A percentile compares a stretch with the other conserved stretches of the same genome.
These are phyloP conservation scores for Enteromius afrohamiltoni DNA, from an alignment of 2,797 vertebrate species.

Conservation along the genomic window DNA sequence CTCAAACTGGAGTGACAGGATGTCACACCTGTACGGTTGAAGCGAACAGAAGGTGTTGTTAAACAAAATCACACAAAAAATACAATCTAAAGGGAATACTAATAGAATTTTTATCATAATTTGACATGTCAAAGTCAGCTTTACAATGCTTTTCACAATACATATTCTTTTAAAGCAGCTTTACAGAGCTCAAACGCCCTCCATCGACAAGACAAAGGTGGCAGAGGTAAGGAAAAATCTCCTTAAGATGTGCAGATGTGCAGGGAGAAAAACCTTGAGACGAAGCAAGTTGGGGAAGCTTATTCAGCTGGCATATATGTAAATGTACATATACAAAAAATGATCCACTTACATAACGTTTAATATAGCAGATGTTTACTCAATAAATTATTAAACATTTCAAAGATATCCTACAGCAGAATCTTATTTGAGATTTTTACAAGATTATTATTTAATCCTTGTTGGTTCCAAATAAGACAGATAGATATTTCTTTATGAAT, in stretches of 20 bases:
- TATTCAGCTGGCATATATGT: neutral
- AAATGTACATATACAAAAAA: neutral
- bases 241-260: neutral
- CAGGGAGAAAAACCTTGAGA: neutral
- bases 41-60: conserved; percentile 1
- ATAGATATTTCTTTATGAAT: neutral
- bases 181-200: neutral
- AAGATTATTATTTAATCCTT: neutral
- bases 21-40: conserved; percentile 1
- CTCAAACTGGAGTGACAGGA: neutral
- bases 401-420: neutral
- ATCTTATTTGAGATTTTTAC: neutral
- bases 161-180: neutral
- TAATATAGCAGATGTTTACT: neutral
- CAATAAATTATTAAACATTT: neutral
- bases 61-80: neutral
- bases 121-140: conserved; percentile 1
- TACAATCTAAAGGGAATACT: neutral
- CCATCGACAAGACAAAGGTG: neutral
- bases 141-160: neutral
- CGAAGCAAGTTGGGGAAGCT: neutral
- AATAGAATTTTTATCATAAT: neutral
- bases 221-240: neutral
- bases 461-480: neutral
- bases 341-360: neutral